Conservation (phyloP, 2,797 vertebrate genomes). For the Melanotaenia boesemani region DNA sequence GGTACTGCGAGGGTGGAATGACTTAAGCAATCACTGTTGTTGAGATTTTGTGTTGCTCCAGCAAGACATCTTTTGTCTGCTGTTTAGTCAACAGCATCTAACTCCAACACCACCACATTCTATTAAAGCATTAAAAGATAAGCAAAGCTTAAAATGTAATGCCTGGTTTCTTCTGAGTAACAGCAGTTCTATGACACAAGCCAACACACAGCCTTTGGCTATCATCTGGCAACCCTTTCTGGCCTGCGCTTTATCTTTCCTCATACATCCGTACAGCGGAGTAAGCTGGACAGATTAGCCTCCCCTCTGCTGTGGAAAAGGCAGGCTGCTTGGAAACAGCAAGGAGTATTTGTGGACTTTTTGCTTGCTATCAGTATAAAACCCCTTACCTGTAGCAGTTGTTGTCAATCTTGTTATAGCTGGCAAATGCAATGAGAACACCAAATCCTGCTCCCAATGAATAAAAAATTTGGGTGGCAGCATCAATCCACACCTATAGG, state of each 20-base stretch:
- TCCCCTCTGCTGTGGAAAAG: constrained; percentile 42
- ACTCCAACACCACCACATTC: constrained; percentile 15
- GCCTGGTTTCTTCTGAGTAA: constrained; percentile 42
- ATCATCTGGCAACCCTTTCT: constrained; percentile 49
- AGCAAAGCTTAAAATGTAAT: constrained; percentile 29
- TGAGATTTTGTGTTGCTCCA: constrained; percentile 1
- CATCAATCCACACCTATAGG: constrained; percentile 96
- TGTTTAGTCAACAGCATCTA: constrained; percentile 21
- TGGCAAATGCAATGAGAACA: constrained; percentile 97
- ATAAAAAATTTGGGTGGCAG: constrained; percentile 98
- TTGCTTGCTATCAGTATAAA: constrained; percentile 14
- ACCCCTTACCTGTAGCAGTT: constrained; percentile 95
- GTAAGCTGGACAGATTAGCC: constrained; percentile 52
- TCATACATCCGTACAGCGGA: constrained; percentile 38
- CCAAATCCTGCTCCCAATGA: constrained; percentile 98
- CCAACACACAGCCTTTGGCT: constrained; percentile 51
- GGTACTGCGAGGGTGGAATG: not conserved
- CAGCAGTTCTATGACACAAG: constrained; percentile 39
- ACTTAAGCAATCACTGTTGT: not conserved
- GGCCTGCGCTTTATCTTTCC: constrained; percentile 50
- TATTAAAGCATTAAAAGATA: constrained; percentile 50
- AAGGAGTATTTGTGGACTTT: constrained; percentile 26
- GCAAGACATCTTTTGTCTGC: constrained; percentile 11
- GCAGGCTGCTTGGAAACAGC: constrained; percentile 14
- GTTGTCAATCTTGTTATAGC: constrained; percentile 99